Evolutionary conservation across 1,140 invertebrate genomes (phyloP), one percentile per base, ranked within the genome.

Genomic region (Latrodectus geometricus): DNA sequence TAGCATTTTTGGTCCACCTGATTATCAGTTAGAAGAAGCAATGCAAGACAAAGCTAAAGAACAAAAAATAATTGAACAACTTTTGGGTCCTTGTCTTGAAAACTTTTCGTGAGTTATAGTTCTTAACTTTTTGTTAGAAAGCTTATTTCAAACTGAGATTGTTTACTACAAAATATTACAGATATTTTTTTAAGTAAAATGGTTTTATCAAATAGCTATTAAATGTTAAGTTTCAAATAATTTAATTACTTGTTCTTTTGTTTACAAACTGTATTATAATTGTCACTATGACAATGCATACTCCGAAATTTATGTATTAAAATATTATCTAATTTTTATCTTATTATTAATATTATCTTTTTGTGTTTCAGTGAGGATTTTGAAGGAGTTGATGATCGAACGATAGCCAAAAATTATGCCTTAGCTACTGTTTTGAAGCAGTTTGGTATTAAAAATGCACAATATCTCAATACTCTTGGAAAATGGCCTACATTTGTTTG

Each of bases 1-100:
- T 14, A 95, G 94, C 61, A 94, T 98, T 76, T 98, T 96, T 92
- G 97, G 97, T 17, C 96, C 96, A 4, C 93, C 94, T n/a, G 96
- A 97, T 91, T 92, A 93, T 69, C 94, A 95, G 86, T 92, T 99
- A 7, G 93, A 95, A 87, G 95, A 96, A 90, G 95, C 95, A 86
- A 94, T 94, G 88, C 93, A 94, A 77, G 97, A 98, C 90, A 96
- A 96, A 92, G 90, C 92, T 66, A 95, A 94, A 91, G 96, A 98
- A 92, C 91, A 93, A 69, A 94, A 94, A 91, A 94, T 95, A 88
- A 92, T 96, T 88, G 94, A 97, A 91, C 93, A 91, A 89, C 93
- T 94, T 87, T 92, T 97, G 69, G 90, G 95, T 88, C 94, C 94
- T 68, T 94, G 95, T 89, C 91, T 96, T 89, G 95, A 96, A 88